A percentile compares a stretch with the other conserved stretches of the same genome.
Conservation (phyloP, 2,113 vertebrate genomes). For the Ariopsis seemanni region DNA sequence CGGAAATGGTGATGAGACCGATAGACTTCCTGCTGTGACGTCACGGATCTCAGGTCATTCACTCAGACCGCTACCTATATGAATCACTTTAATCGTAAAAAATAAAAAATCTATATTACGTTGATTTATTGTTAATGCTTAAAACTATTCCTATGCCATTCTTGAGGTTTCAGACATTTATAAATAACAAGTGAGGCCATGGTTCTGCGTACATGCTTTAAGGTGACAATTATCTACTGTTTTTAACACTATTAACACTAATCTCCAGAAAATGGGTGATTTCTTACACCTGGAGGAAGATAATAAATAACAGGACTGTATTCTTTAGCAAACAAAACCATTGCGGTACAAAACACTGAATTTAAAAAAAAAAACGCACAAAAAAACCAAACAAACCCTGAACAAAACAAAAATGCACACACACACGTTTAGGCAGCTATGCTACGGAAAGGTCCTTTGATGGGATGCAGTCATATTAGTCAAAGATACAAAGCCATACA, state of each 20-base stretch:
- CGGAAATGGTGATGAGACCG: too few species aligned
- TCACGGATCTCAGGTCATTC: too few species aligned
- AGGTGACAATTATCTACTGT: background rate
- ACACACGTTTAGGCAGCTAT: conserved; percentile 37
- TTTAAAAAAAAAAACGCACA: background rate
- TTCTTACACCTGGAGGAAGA: conserved; percentile 21
- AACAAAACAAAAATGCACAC: background rate
- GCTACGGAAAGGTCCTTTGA: conserved; percentile 39
- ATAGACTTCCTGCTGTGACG: too few species aligned
- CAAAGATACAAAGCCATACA: conserved; percentile 25
- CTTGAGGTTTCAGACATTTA: too few species aligned
- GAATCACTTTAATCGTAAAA: too few species aligned
- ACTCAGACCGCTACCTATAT: too few species aligned
- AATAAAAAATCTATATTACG: too few species aligned
- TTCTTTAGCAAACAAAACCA: conserved; percentile 17
- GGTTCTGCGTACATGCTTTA: background rate
- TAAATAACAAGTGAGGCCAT: too few species aligned
- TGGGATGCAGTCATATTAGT: conserved; percentile 11
- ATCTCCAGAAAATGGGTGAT: conserved; percentile 22
- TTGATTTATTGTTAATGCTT: too few species aligned
- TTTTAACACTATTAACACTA: conserved; percentile 35
- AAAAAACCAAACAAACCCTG: too few species aligned
- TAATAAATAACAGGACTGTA: conserved; percentile 27
- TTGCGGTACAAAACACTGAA: conserved; percentile 23
- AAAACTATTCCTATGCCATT: too few species aligned